Base-by-base conservation (phyloP, 2,888 invertebrate species). In the Steromphala cineraria region DNA sequence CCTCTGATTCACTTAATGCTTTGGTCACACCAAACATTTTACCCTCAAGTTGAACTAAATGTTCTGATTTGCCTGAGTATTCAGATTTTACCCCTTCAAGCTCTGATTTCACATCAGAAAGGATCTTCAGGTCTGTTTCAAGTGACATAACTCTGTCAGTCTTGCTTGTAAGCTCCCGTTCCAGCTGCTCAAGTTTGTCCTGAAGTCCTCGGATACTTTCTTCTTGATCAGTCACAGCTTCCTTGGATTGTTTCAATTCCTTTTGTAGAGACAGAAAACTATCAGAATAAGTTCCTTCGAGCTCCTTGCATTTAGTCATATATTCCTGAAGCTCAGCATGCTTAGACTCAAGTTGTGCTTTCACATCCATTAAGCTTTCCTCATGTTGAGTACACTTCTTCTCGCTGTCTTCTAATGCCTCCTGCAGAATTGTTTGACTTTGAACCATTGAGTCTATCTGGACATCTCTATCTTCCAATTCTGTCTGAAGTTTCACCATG, bases 361-460 rank as follows among this genome's bases (percentile, higher is more conserved):
- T 71, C 31, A 36, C 36, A 4, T 15, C 28, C 17, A 36, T 36
- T 3, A 36, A 71, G 19, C n/a, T 36, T n/a, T 19, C 4, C 19
- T 71, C 40, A 36, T 36, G 40, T 40, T 71, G n/a, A 19, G 36
- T 2, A 71, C 36, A 17, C 40, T 40, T 15, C 19, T 36, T 31
- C 19, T 71, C 31, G 10, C 3, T 15, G 28, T 71, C 71, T 31
- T 0, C 40, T 4, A 71, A 36, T 71, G 71, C 19, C 36, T 71
- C 71, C 40, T 71, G 71, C 5, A 71, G 36, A 40, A 71, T n/a
- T 71, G 36, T 71, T 40, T 71, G 71, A 71, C 71, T 71, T 2
- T 71, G 36, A 31, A 40, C 17, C 71, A 71, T 71, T 5, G 71
- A 71, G n/a, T 13, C 13, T 10, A 71, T 71, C 40, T 71, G 71